phyloP scores from a whole-genome alignment of 2,888 invertebrate species.

The Spodoptera littoralis region DNA sequence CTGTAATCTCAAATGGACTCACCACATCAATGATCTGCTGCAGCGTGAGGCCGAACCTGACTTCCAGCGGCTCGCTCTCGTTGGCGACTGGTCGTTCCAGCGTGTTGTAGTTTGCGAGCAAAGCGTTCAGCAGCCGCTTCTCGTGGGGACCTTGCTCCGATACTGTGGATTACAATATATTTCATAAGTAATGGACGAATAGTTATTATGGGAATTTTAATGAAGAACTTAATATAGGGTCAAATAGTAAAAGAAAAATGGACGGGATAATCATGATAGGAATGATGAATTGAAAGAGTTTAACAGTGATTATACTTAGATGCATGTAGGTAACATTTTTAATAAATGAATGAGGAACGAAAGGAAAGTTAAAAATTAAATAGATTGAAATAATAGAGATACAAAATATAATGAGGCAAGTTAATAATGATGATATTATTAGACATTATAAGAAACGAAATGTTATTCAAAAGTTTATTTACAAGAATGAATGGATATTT shows the following conservation, averaged over 20 bases:
- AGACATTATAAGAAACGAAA: too few relatives aligned
- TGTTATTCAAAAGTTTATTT: too few relatives aligned
- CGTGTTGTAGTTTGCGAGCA: slow-evolving; percentile 95
- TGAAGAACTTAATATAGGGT: too few relatives aligned
- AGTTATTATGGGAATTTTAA: neutral
- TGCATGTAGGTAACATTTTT: too few relatives aligned
- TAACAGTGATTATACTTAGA: neutral
- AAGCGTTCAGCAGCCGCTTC: slow-evolving; percentile 94
- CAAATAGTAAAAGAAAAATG: too few relatives aligned
- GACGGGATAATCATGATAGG: neutral
- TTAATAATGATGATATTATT: too few relatives aligned
- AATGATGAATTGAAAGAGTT: neutral
- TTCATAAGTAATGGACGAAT: slow-evolving; percentile 27
- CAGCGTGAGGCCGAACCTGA: slow-evolving; percentile 96
- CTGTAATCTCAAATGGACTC: slow-evolving; percentile 81
- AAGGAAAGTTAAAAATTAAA: slow-evolving; percentile 13
- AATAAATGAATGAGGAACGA: neutral
- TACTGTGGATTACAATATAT: slow-evolving; percentile 85
- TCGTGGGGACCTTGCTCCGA: slow-evolving; percentile 97
- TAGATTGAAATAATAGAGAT: too few relatives aligned
- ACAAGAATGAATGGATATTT: neutral
- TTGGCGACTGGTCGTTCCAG: slow-evolving; percentile 97
- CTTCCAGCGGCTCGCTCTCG: slow-evolving; percentile 96
- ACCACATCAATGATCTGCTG: slow-evolving; percentile 99
- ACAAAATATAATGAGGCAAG: too few relatives aligned